Conservation (phyloP, 2,888 invertebrate genomes). For the Globia sparganii region DNA sequence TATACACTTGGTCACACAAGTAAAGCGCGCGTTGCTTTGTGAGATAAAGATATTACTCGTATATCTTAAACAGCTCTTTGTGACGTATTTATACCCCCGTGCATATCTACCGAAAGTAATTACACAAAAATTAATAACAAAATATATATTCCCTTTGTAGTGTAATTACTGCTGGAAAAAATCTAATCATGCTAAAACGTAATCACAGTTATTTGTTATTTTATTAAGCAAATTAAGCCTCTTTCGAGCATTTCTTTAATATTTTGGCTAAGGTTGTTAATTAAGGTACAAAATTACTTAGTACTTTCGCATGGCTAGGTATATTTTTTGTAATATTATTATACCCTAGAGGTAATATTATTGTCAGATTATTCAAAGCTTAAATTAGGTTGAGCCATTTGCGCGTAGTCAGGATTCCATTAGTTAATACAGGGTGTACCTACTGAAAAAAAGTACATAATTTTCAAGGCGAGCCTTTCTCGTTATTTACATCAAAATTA, state of each 20-base stretch:
- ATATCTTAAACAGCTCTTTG: too few species aligned
- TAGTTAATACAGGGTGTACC: slow-evolving; percentile 29
- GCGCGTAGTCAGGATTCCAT: slow-evolving; percentile 32
- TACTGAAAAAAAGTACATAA: slow-evolving; percentile 42
- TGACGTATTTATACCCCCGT: too few species aligned
- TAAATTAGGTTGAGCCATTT: slow-evolving; percentile 34
- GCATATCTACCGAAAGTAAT: not conserved
- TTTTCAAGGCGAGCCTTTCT: slow-evolving; percentile 19
- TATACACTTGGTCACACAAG: too few species aligned
- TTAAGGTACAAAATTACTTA: slow-evolving; percentile 1
- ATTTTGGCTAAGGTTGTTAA: not conserved
- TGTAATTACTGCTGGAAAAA: slow-evolving; percentile 1
- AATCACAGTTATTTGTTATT: slow-evolving; percentile 15
- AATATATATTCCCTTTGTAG: too few species aligned
- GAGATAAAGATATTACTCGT: too few species aligned
- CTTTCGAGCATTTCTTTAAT: not conserved
- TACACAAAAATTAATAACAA: not conserved
- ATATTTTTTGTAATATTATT: slow-evolving; percentile 15
- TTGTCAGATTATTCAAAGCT: slow-evolving; percentile 27
- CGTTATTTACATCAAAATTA: slow-evolving; percentile 15
- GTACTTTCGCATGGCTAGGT: not conserved
- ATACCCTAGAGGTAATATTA: not conserved
- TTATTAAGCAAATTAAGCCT: not conserved
- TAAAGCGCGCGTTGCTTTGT: too few species aligned
- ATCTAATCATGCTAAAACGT: not conserved